Base-by-base conservation (phyloP, 1,140 invertebrate genomes). In the Hylaeus volcanicus region DNA sequence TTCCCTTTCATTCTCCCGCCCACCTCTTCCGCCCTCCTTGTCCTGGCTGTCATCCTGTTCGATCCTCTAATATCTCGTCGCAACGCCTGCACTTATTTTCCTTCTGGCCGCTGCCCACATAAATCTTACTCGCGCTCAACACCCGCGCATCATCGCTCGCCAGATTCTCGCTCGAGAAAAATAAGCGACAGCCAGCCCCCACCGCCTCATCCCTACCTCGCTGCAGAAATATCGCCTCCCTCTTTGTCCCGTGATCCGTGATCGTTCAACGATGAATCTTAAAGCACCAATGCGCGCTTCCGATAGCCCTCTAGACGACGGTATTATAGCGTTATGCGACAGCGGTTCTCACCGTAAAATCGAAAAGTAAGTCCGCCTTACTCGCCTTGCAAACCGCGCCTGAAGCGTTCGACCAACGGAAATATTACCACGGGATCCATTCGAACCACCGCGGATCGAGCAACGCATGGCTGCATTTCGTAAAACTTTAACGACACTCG, bases 61-160 rank as follows among this genome's bases (percentile, higher is more conserved):
- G 70, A 83, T 81, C 60, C 66, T 79, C 73, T 63, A 64, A 80
- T 72, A 74, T 82, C 64, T 58, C 74, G 53, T 70, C 83, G 77
- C 60, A 65, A 37, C 75, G 83, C 79, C 72, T 82, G 79, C 70
- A 80, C 84, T 85, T 85, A 85, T 85, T 86, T 77, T 81, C 74
- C 75, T 68, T 74, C 84, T 63, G 66, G 48, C 60, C 79, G 60
- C 64, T 45, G 68, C 79, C 73, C 64, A 60, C 78, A 86, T 88
- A 79, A 87, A 86, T 88, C 84, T 88, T 74, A 75, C 71, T 86
- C 75, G 74, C 86, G 78, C 66, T 66, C 78, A 78, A 68, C 70
- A 63, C 64, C 85, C 45, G 79, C 79, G 79, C 79, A 55, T 80
- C 78, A 43, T 80, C 72, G 71, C 63, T 26, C 12, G 37, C 63